Base-by-base conservation (phyloP, 2,113 vertebrate genomes). In the Pongo pygmaeus region DNA sequence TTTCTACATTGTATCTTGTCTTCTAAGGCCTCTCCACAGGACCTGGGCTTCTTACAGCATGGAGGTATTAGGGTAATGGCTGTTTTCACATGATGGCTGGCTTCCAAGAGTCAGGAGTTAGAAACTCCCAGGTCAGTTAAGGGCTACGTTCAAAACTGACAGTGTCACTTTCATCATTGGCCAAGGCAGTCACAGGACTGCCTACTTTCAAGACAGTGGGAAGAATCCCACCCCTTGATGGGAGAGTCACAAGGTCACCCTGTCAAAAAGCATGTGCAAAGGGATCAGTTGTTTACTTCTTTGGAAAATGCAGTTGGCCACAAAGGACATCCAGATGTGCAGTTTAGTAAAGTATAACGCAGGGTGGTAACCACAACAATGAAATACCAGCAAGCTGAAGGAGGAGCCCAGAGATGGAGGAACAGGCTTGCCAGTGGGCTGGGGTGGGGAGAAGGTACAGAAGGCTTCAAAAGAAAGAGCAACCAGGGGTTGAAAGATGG, bases 231-330 rank as follows among this genome's bases (percentile, higher is more conserved):
- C 2, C 43, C 7, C 17, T 25, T n/a, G 50, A 35, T 0, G 22
- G n/a, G 43, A 6, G 11, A 12, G 30, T 13, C 27, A 12, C 40
- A 35, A 18, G 13, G 52, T 40, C 84, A 25, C n/a, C 0, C 14
- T 22, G 12, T 14, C 17, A 55, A 40, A 32, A 55, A 75, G 20
- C 32, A 5, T 8, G 50, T 25, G 6, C 0, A 0, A 13, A 1
- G 16, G 64, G 40, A 86, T 52, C 46, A 23, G 12, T 10, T 2
- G 11, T n/a, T 78, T 17, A n/a, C 40, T 2, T 80, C 81, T 91
- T 87, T 50, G 48, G 43, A 55, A 74, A 59, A 57, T 20, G 8
- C 0, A 9, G 2, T 27, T 69, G 4, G 40, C 61, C 32, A 18
- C 74, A 40, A 13, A 90, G 84, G 61, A 48, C n/a, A 16, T 18